Base-by-base conservation (phyloP, 2,888 invertebrate genomes). In the Agrochola circellaris region DNA sequence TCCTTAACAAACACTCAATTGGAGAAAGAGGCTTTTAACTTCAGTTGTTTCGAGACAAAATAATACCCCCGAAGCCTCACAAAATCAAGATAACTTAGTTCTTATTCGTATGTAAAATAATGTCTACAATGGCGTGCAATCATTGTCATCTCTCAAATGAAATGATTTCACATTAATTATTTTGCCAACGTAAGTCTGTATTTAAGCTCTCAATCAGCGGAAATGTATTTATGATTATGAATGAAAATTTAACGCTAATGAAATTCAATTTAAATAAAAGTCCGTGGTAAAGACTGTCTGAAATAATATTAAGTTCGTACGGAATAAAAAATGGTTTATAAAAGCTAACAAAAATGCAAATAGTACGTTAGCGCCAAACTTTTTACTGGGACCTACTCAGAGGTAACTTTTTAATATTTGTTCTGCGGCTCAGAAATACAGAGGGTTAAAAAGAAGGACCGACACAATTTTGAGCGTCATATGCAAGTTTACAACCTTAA, bases 131-230 rank as follows among this genome's bases (percentile, higher is more conserved):
- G 23, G 51, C 61, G 3, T 54, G 45, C 15, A 15, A 9, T n/a
- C 3, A n/a, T 6, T 54, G 26, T 51, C 11, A 54, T 65, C 0
- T 48, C 30, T 56, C 17, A 69, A 81, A 56, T 54, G 38, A 64
- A 73, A 68, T 65, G 7, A 75, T 38, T 81, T 62, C 42, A 62
- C 42, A 61, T 30, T 72, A 51, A 84, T 81, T 38, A 30, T 69
- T 74, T 56, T 76, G n/a, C 30, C 30, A 51, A 58, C 42, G n/a
- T 71, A 71, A 61, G 56, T 65, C 20, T 61, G 67, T 67, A 56
- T 77, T 73, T 84, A 75, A 84, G 64, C 34, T 68, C 38, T 30
- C 64, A 72, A 81, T 81, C 45, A 69, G 61, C 17, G 38, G 30
- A 66, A 81, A 66, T 61, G 11, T 69, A 62, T 38, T 54, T n/a